Percentiles rank a stretch among this genome's conserved stretches.
phyloP scores from a whole-genome alignment of 2,113 vertebrate genomes.

The Paedocypris sp. region DNA sequence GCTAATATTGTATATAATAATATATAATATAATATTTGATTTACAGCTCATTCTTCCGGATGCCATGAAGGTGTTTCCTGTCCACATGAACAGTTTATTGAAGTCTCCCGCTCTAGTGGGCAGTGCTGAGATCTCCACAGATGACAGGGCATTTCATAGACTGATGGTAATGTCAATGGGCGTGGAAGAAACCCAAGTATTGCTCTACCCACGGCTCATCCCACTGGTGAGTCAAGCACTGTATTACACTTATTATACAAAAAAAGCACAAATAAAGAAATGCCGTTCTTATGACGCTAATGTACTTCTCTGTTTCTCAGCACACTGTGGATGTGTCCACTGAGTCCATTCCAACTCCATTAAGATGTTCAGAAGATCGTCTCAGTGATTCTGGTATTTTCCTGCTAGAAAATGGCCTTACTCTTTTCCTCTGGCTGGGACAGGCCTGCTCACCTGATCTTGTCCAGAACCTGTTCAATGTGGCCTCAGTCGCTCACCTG shows the following conservation, averaged over 20 bases:
- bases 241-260: accelerated
- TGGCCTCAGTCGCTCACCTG: conserved; percentile 79
- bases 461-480: conserved; percentile 79
- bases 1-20: not conserved
- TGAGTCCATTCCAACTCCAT: conserved; percentile 47
- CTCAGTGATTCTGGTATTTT: conserved; percentile 76
- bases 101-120: conserved; percentile 73
- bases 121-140: conserved; percentile 71
- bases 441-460: conserved; percentile 69
- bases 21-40: not conserved
- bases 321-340: conserved; percentile 69
- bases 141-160: conserved; percentile 73
- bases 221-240: conserved; percentile 67
- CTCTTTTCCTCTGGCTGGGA: conserved; percentile 83
- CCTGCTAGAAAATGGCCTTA: conserved; percentile 76
- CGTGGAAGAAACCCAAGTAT: conserved; percentile 78
- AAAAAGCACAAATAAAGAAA: not conserved
- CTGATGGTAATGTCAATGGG: conserved; percentile 78
- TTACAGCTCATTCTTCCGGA: conserved; percentile 85
- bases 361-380: conserved; percentile 83
- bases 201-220: conserved; percentile 82
- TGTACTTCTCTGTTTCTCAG: conserved; percentile 42
- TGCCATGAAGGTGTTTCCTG: conserved; percentile 87
- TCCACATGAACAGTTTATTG: conserved; percentile 86
- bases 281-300: no score